These are phyloP conservation scores for Xestia ashworthii DNA, from an alignment of 2,888 invertebrate genomes.

Conservation along the genomic window DNA sequence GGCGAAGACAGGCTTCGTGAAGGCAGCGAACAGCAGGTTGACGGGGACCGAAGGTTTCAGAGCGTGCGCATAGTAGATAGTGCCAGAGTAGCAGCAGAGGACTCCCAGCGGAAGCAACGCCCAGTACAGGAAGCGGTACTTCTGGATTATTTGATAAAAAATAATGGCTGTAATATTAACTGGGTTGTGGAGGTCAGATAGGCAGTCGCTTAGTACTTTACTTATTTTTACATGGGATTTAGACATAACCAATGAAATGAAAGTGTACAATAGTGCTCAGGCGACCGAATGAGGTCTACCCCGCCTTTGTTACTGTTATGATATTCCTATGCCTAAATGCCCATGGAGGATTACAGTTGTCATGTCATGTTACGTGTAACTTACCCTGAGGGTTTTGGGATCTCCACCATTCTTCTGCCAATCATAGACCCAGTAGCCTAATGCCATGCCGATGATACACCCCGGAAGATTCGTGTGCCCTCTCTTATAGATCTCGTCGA, in stretches of 20 bases:
- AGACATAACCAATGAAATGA: not conserved
- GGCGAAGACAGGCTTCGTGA: slow-evolving; percentile 71
- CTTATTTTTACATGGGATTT: not conserved
- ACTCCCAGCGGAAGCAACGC: slow-evolving; percentile 59
- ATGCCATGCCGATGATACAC: slow-evolving; percentile 74
- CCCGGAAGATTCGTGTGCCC: slow-evolving; percentile 77
- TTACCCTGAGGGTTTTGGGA: slow-evolving; percentile 69
- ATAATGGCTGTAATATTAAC: not conserved
- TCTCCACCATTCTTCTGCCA: slow-evolving; percentile 67
- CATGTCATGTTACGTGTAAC: not conserved
- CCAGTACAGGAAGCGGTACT: slow-evolving; percentile 70
- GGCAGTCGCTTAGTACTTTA: too few species aligned
- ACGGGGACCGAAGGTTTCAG: slow-evolving; percentile 17
- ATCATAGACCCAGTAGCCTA: slow-evolving; percentile 74
- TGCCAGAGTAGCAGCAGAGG: slow-evolving; percentile 56
- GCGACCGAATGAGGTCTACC: too few species aligned
- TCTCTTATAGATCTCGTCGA: slow-evolving; percentile 73
- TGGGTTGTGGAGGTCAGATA: too few species aligned
- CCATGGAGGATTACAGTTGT: too few species aligned
- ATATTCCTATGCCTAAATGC: too few species aligned
- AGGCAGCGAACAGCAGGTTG: slow-evolving; percentile 64
- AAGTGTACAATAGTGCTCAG: too few species aligned
- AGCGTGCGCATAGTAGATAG: slow-evolving; percentile 70
- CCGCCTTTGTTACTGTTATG: too few species aligned
- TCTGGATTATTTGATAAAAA: slow-evolving; percentile 63